Percentiles rank a stretch among this genome's conserved stretches.
Conservation (phyloP, 2,797 vertebrate species). For the Erethizon dorsatum region DNA sequence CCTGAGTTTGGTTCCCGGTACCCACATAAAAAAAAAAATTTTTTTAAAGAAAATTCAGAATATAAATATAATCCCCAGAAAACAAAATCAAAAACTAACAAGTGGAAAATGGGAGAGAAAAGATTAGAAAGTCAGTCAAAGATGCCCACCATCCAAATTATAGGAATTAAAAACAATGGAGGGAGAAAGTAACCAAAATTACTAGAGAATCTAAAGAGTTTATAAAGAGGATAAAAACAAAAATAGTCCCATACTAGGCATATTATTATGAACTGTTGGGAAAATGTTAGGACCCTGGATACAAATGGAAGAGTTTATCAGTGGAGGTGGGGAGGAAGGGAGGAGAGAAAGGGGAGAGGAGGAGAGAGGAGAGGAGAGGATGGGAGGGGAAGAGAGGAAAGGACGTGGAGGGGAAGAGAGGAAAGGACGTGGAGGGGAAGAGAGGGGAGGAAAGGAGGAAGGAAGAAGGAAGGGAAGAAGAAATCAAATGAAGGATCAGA, state of each 20-base stretch:
- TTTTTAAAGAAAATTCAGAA: constrained; percentile 10
- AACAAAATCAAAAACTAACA: background rate
- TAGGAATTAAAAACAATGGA: background rate
- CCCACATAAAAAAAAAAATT: too few species aligned
- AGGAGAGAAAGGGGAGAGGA: too few species aligned
- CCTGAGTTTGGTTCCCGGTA: too few species aligned
- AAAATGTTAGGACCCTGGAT: background rate
- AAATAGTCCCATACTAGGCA: background rate
- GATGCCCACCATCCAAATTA: constrained; percentile 2
- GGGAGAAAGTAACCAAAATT: constrained; percentile 1
- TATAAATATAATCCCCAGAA: constrained; percentile 2
- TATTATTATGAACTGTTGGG: constrained; percentile 41
- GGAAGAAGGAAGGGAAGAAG: background rate
- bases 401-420: too few species aligned
- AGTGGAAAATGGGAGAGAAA: constrained; percentile 16
- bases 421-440: background rate
- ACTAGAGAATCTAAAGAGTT: background rate
- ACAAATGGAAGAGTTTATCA: constrained; percentile 28
- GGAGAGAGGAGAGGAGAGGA: background rate
- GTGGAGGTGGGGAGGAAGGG: background rate
- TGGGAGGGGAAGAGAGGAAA: rapidly evolving
- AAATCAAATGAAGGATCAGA: constrained; percentile 34
- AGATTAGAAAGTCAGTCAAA: background rate
- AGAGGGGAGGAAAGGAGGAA: rapidly evolving
- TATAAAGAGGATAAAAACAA: background rate